Percentiles rank a stretch among this genome's conserved stretches.
Evolutionary conservation across 2,888 invertebrate species (phyloP).

Genomic region (Sphaeridia pumilis): DNA sequence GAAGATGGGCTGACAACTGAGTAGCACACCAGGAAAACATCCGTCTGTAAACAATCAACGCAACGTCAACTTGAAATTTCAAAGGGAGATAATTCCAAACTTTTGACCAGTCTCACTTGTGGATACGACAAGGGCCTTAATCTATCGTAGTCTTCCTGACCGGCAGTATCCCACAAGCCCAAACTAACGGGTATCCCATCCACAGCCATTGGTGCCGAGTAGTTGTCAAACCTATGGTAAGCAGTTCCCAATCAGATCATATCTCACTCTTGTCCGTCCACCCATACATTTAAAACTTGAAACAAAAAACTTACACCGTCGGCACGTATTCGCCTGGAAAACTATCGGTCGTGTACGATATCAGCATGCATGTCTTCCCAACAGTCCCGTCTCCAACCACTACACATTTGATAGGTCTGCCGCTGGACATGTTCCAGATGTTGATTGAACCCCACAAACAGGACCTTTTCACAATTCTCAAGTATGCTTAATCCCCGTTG

Average conservation of each 20-base stretch:
- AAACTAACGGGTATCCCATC: conserved; percentile 94
- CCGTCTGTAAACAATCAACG: conserved; percentile 55
- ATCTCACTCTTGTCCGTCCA: background rate
- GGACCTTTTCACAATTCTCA: too few species aligned
- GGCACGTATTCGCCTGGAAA: conserved; percentile 35
- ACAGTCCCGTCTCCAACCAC: conserved; percentile 34
- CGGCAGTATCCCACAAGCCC: conserved; percentile 73
- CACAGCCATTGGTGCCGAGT: conserved; percentile 96
- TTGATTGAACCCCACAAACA: too few species aligned
- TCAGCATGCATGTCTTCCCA: conserved; percentile 34
- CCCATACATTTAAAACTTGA: background rate
- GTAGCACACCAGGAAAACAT: conserved; percentile 98
- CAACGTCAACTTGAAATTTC: background rate
- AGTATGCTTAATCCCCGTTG: too few species aligned
- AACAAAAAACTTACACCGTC: conserved; percentile 21
- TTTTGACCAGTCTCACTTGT: conserved; percentile 45
- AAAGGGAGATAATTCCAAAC: background rate
- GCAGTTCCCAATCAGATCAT: background rate
- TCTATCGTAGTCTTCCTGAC: conserved; percentile 42
- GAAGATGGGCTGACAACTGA: conserved; percentile 98
- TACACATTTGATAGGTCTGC: conserved; percentile 33
- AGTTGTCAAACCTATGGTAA: conserved; percentile 93
- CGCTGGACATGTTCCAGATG: conserved; percentile 33
- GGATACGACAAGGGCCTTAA: conserved; percentile 92
- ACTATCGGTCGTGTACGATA: conserved; percentile 31